phyloP scores from a whole-genome alignment of 1,140 invertebrate species.

The Drosophila sp. region DNA sequence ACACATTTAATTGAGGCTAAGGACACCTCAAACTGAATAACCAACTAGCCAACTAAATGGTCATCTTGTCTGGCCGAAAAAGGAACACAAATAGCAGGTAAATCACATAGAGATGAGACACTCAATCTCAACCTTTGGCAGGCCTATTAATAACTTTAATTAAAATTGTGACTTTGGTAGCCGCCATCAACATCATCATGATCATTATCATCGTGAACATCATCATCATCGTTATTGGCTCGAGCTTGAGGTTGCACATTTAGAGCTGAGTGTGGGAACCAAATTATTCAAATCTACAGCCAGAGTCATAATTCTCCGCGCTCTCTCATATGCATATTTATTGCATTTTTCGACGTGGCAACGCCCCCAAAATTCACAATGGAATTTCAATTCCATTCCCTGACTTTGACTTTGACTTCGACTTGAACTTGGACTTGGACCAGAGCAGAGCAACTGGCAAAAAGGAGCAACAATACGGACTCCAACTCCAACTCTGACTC shows the following conservation, averaged over 20 bases:
- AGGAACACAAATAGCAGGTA: slow-evolving; percentile 33
- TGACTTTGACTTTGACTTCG: slow-evolving; percentile 46
- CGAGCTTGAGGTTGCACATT: slow-evolving; percentile 23
- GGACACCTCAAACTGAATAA: slow-evolving; percentile 51
- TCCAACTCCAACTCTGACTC: slow-evolving; percentile 3
- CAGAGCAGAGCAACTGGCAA: background rate
- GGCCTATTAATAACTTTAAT: slow-evolving; percentile 83
- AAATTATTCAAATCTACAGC: slow-evolving; percentile 80
- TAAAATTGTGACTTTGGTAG: slow-evolving; percentile 61
- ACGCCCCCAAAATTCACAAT: slow-evolving; percentile 84
- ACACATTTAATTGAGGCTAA: slow-evolving; percentile 77
- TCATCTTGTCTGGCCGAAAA: background rate
- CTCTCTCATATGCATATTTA: slow-evolving; percentile 84
- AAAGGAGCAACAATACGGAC: background rate
- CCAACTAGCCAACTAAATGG: slow-evolving; percentile 1
- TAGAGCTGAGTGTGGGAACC: slow-evolving; percentile 74
- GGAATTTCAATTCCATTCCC: slow-evolving; percentile 84
- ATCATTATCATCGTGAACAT: slow-evolving; percentile 12
- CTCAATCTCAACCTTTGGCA: slow-evolving; percentile 24
- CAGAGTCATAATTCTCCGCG: slow-evolving; percentile 54
- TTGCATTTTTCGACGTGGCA: slow-evolving; percentile 84
- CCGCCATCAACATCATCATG: slow-evolving; percentile 18
- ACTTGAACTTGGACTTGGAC: slow-evolving; percentile 39
- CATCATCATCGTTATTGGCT: slow-evolving; percentile 13
- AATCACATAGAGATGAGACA: slow-evolving; percentile 51